phyloP scores from a whole-genome alignment of 2,888 invertebrate species.

The Orchesellides sinensis region DNA sequence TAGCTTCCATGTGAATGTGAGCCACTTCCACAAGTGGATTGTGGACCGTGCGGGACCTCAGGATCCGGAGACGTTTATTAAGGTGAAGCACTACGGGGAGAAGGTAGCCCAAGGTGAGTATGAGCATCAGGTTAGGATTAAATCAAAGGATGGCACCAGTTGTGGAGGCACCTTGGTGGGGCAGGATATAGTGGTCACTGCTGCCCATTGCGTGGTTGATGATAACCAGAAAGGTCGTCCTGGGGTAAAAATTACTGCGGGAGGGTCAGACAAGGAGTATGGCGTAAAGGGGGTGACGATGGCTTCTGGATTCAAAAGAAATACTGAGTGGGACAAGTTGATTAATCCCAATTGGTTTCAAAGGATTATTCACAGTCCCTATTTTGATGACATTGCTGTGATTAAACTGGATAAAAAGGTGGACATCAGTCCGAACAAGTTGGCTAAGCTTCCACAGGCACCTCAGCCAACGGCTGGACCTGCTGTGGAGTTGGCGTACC shows the following conservation, averaged over 20 bases:
- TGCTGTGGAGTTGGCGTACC: conserved; percentile 3
- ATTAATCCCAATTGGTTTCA: neutral
- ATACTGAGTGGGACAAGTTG: neutral
- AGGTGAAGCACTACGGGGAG: conserved; percentile 1
- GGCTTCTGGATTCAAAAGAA: neutral
- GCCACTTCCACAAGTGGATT: conserved; percentile 13
- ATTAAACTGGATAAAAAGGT: neutral
- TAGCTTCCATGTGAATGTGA: conserved; percentile 24
- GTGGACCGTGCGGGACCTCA: conserved; percentile 4
- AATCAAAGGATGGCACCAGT: neutral
- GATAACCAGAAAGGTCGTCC: neutral
- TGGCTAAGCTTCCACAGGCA: neutral
- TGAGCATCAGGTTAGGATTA: conserved; percentile 12
- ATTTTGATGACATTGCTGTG: conserved; percentile 6
- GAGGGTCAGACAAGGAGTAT: neutral
- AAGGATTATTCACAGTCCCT: neutral
- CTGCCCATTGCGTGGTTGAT: conserved; percentile 21
- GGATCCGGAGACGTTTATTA: neutral
- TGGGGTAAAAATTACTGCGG: conserved; percentile 3
- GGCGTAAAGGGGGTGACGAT: neutral
- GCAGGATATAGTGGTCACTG: conserved; percentile 1
- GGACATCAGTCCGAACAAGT: neutral
- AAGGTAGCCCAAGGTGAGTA: neutral
- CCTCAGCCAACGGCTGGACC: neutral
- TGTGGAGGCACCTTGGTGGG: conserved; percentile 30